Percentiles rank a stretch among this genome's conserved stretches.
Conservation (phyloP, 1,140 invertebrate genomes). For the Glossosoma conforme region DNA sequence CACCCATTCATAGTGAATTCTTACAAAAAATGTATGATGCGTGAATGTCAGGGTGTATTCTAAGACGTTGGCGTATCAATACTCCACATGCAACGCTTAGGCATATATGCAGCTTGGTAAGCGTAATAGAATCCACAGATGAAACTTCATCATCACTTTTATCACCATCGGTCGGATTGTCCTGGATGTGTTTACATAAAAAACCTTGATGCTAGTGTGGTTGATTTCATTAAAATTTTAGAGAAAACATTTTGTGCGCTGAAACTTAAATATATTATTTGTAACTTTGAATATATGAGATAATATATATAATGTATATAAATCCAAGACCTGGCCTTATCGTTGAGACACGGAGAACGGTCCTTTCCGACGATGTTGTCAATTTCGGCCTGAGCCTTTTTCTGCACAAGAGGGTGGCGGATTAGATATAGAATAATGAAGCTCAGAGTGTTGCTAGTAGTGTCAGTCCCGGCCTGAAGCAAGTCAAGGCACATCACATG, state of each 20-base stretch:
- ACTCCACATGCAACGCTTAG: too few species aligned
- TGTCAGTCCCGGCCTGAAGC: constrained; percentile 66
- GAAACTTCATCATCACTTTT: not conserved
- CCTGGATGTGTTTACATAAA: not conserved
- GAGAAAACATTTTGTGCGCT: too few species aligned
- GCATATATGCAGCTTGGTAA: too few species aligned
- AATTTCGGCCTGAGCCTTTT: constrained; percentile 62
- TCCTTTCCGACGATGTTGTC: constrained; percentile 57
- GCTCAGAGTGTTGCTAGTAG: constrained; percentile 60
- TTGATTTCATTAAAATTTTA: not conserved
- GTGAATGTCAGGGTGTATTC: too few species aligned
- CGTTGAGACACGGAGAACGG: constrained; percentile 52
- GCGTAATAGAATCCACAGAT: too few species aligned
- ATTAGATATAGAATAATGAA: constrained; percentile 62
- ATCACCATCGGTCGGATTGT: not conserved
- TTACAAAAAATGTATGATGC: too few species aligned
- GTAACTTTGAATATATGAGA: not conserved
- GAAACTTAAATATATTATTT: too few species aligned
- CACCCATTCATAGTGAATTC: too few species aligned
- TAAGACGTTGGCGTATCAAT: too few species aligned
- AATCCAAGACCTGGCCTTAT: constrained; percentile 50
- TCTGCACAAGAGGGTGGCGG: constrained; percentile 60
- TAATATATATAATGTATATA: not conserved
- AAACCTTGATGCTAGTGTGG: not conserved
- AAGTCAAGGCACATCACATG: constrained; percentile 63